phyloP scores from a whole-genome alignment of 2,113 vertebrate genomes.

The Catharus fuscescens region DNA sequence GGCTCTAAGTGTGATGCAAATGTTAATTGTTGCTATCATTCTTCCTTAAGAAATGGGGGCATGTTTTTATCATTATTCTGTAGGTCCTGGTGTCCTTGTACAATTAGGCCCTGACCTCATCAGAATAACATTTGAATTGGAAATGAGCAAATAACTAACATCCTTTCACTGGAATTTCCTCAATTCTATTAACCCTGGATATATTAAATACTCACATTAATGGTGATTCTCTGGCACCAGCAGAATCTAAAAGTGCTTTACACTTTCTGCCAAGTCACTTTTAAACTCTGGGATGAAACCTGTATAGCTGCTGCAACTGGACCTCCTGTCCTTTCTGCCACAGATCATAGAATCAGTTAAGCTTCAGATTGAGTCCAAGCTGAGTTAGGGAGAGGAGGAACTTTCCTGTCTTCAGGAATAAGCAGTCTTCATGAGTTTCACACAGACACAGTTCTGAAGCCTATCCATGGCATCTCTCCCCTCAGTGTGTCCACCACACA shows the following conservation, averaged over 20 bases:
- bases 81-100: not conserved
- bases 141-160: not conserved
- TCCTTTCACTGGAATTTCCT: not conserved
- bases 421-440: not conserved
- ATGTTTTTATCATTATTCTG: not conserved
- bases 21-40: not conserved
- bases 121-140: not conserved
- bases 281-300: not conserved
- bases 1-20: not conserved
- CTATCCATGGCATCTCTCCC: not conserved
- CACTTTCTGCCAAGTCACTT: not conserved
- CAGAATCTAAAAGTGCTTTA: not conserved
- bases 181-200: not conserved
- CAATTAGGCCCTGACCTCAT: not conserved
- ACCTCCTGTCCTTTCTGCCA: not conserved
- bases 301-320: not conserved
- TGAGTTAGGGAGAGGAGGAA: not conserved
- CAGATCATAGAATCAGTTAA: not conserved
- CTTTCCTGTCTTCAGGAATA: not conserved
- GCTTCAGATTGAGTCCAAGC: accelerated
- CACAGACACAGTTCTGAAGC: not conserved
- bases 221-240: not conserved
- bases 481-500: too few relatives aligned
- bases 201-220: not conserved
- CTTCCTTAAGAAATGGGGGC: not conserved